Evolutionary conservation across 2,113 vertebrate species (phyloP), one percentile per base, ranked within the genome.

Genomic region (Istiophorus platypterus): DNA sequence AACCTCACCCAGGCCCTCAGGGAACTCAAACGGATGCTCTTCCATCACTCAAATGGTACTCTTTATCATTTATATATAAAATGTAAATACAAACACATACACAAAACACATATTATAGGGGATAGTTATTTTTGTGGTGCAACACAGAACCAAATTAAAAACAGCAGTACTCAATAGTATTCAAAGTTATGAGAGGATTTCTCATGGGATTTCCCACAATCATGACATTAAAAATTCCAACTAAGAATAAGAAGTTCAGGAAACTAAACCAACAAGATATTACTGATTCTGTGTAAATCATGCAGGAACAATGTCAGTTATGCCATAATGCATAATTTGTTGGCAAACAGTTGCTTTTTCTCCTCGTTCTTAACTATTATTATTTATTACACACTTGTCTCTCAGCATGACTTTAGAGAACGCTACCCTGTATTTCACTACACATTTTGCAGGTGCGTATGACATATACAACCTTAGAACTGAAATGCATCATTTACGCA

Each of bases 1-100:
- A 96, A 96, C 82, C 94, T 96, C 79, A 96, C 95, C 1, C 86
- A 93, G 11, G 92, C 95, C 65, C 91, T 95, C 15, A 84, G 93
- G 41, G 91, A 94, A 68, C 88, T 95, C 37, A 92, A 94, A 24
- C 91, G 92, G 45, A 93, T 96, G 66, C 82, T 96, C 22, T 93
- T 92, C 88, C 93, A 92, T 80, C 94, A 93, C 79, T 86, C 92
- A 0, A 93, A 89, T 34, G 95, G 96, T 96, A 90, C 52, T 41
- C 29, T 63, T 63, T 29, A 3, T 1, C 3, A n/a, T 59, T 51
- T 70, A 6, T 34, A 52, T 9, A 29, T 37, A 17, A 42, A 65
- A 17, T 56, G 10, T 56, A 56, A 56, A 13, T 26, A 26, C 51
- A 54, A 10, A 54, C 10, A 54, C 2, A 24, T 24, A 15, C 20